These are phyloP conservation scores for Crax fasciolata DNA, from an alignment of 2,797 vertebrate species.

Conservation along the genomic window DNA sequence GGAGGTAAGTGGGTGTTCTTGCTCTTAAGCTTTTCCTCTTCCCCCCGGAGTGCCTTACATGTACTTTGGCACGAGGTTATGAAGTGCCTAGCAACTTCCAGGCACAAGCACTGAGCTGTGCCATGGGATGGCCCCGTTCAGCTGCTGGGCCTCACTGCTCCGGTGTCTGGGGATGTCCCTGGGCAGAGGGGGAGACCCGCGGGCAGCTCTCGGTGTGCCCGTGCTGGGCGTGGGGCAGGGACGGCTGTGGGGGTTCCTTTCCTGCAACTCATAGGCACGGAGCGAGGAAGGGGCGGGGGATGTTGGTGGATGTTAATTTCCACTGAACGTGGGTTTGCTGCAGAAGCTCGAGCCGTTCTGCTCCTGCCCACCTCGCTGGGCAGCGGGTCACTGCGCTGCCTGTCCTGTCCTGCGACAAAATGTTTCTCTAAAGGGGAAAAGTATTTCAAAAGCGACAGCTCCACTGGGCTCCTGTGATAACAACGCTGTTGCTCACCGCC, in stretches of 20 bases:
- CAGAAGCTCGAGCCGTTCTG: neutral
- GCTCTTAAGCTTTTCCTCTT: neutral
- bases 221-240: constrained; percentile 55
- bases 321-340: neutral
- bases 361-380: neutral
- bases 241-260: constrained; percentile 66
- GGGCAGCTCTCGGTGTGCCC: constrained; percentile 55
- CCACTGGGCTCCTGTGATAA: constrained; percentile 18
- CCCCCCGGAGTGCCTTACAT: neutral
- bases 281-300: constrained; percentile 16
- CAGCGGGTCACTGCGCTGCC: neutral
- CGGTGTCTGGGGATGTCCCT: neutral
- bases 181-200: neutral
- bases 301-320: constrained; percentile 32
- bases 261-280: constrained; percentile 21
- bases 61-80: neutral
- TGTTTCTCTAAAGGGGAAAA: constrained; percentile 43
- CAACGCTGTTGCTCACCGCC: constrained; percentile 23
- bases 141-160: neutral
- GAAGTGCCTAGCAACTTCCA: neutral
- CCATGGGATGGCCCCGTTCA: neutral
- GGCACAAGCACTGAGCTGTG: neutral
- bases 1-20: neutral
- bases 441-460: constrained; percentile 38
- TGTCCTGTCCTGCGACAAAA: constrained; percentile 30